A percentile compares a stretch with the other conserved stretches of the same genome.
Conservation (phyloP, 2,797 vertebrate genomes). For the Mus caroli region DNA sequence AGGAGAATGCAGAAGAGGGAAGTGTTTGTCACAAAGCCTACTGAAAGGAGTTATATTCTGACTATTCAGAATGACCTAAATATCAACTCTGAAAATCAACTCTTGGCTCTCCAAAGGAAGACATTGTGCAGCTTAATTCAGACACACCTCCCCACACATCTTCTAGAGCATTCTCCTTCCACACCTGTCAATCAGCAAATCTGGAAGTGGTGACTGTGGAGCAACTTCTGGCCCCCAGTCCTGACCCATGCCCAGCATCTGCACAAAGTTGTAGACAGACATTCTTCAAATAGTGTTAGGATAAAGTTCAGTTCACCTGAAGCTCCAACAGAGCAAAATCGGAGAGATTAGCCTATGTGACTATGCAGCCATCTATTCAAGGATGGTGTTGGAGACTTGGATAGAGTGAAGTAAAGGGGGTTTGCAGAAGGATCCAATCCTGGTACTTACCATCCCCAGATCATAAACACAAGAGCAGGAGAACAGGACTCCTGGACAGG, state of each 20-base stretch:
- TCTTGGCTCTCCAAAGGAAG: neutral
- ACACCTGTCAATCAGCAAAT: no score
- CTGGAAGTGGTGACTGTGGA: neutral
- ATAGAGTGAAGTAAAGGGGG: neutral
- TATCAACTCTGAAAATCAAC: no score
- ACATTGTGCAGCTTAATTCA: neutral
- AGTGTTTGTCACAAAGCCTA: neutral
- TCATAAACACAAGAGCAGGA: no score
- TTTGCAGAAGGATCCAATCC: accelerated
- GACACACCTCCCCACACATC: neutral
- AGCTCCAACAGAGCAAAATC: neutral
- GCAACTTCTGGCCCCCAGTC: no score
- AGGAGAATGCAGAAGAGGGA: neutral
- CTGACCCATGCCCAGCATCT: neutral
- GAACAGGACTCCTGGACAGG: neutral
- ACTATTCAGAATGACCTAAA: neutral
- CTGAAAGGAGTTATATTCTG: neutral
- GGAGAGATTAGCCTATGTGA: neutral
- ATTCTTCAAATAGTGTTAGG: neutral
- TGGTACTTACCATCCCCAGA: no score
- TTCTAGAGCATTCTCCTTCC: neutral
- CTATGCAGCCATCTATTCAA: neutral
- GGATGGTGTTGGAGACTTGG: accelerated
- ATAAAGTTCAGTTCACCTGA: neutral
- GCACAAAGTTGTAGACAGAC: neutral